phyloP scores from a whole-genome alignment of 2,888 invertebrate species.

The Sinopyrophorus schimmeli region DNA sequence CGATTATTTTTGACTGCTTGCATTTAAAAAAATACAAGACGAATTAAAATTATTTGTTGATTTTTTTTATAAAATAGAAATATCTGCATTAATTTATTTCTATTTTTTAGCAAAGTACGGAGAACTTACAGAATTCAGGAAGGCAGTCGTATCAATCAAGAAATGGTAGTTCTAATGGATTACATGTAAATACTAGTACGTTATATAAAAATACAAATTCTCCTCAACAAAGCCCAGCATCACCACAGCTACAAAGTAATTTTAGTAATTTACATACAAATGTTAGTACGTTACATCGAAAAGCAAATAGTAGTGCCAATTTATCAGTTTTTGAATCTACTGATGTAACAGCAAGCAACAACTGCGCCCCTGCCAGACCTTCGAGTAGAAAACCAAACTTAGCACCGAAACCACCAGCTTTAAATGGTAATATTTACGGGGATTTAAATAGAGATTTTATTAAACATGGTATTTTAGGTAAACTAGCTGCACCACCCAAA shows the following conservation, averaged over 20 bases:
- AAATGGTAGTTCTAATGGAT: slow-evolving; percentile 34
- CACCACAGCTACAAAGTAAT: slow-evolving; percentile 15
- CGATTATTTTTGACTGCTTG: too few species aligned
- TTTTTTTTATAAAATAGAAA: too few species aligned
- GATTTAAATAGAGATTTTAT: neutral
- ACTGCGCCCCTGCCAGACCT: slow-evolving; percentile 52
- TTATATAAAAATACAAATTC: slow-evolving; percentile 17
- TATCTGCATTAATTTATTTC: too few species aligned
- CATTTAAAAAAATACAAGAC: too few species aligned
- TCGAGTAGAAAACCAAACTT: slow-evolving; percentile 77
- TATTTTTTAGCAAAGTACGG: slow-evolving; percentile 25
- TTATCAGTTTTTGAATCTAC: slow-evolving; percentile 43
- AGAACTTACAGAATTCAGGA: slow-evolving; percentile 23
- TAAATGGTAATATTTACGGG: slow-evolving; percentile 51
- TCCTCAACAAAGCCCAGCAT: slow-evolving; percentile 21
- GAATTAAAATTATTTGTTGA: too few species aligned
- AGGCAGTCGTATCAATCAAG: slow-evolving; percentile 27
- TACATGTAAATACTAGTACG: slow-evolving; percentile 31
- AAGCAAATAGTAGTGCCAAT: slow-evolving; percentile 52
- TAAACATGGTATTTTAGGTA: slow-evolving; percentile 43
- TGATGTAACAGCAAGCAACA: slow-evolving; percentile 35
- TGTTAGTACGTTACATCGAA: slow-evolving; percentile 51
- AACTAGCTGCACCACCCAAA: slow-evolving; percentile 70
- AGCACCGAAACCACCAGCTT: slow-evolving; percentile 79
- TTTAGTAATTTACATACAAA: slow-evolving; percentile 37